These are phyloP conservation scores for Lycaena phlaeas DNA, from an alignment of 2,888 invertebrate species.

Conservation along the genomic window DNA sequence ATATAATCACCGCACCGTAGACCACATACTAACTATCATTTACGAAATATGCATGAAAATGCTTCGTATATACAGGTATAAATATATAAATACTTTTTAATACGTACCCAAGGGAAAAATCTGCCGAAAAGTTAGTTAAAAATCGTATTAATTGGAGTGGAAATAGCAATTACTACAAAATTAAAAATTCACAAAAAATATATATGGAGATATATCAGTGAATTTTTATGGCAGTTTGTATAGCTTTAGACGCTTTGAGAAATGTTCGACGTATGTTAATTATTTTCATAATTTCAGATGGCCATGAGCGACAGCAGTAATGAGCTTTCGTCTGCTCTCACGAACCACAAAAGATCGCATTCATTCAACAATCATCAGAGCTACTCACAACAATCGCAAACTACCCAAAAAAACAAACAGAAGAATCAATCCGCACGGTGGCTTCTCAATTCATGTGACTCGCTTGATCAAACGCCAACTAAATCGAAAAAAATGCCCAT, in stretches of 20 bases:
- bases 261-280: neutral
- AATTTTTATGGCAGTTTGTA: slow-evolving; percentile 2
- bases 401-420: slow-evolving; percentile 74
- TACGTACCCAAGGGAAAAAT: slow-evolving; percentile 20
- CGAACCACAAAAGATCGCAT: slow-evolving; percentile 79
- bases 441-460: slow-evolving; percentile 66
- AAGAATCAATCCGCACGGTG: slow-evolving; percentile 72
- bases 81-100: slow-evolving; percentile 24
- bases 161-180: neutral
- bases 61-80: slow-evolving; percentile 36
- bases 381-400: slow-evolving; percentile 76
- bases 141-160: neutral
- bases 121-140: neutral
- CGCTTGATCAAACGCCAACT: slow-evolving; percentile 59
- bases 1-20: slow-evolving; percentile 56
- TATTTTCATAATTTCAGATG: slow-evolving; percentile 63
- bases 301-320: slow-evolving; percentile 74
- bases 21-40: slow-evolving; percentile 50
- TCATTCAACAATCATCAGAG: slow-evolving; percentile 81
- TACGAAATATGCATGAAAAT: slow-evolving; percentile 50
- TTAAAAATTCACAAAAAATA: slow-evolving; percentile 2
- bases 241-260: neutral
- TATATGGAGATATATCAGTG: slow-evolving; percentile 4
- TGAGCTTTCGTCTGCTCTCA: slow-evolving; percentile 64
- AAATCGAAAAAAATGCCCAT: slow-evolving; percentile 63